Base-by-base conservation (phyloP, 92 coral and sea anemone species). In the Parazoanthus darwini region DNA sequence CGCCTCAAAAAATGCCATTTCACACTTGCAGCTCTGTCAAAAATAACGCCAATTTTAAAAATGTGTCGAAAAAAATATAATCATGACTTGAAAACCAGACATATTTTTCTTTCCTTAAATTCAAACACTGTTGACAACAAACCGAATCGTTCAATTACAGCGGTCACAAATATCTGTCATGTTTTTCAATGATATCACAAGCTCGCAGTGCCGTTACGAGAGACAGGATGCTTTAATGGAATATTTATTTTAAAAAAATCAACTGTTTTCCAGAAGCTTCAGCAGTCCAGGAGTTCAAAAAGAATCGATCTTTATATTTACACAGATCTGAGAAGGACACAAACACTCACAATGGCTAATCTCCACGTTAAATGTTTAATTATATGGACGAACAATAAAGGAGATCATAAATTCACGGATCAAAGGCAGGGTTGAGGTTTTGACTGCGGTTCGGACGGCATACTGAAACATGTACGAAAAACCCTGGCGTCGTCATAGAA, bases 401-500 rank as follows among this genome's bases (percentile, higher is more conserved):
- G 36, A 11, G 39, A 51, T 36, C 38, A 79, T 46, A 67, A 79
- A 25, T 46, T 78, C 29, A 79, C 43, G 10, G 77, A 73, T 8
- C 77, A 2, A 9, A 29, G 42, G 35, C 43, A 26, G 37, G 38
- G 22, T 8, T 73, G 43, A 9, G 43, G 29, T 73, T 13, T 73
- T 73, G 77, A 36, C 77, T 73, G 77, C 77, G 77, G 77, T 73
- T 73, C 42, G 10, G 42, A 73, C 14, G 14, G 36, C 36, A 73
- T 0, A 33, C 37, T 73, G 77, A 73, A 25, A 73, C 38, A 33
- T 73, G 18, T 36, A 73, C 9, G n/a, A 73, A 73, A 51, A 80
- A 56, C 59, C 18, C 5, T 56, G 25, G 77, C 43, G 72, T 80
- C 65, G 85, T 80, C 85, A 80, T 35, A 58, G 50, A 20, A 35